A percentile compares a stretch with the other conserved stretches of the same genome.
phyloP scores from a whole-genome alignment of 2,888 invertebrate species.

The Ectemnius lituratus region DNA sequence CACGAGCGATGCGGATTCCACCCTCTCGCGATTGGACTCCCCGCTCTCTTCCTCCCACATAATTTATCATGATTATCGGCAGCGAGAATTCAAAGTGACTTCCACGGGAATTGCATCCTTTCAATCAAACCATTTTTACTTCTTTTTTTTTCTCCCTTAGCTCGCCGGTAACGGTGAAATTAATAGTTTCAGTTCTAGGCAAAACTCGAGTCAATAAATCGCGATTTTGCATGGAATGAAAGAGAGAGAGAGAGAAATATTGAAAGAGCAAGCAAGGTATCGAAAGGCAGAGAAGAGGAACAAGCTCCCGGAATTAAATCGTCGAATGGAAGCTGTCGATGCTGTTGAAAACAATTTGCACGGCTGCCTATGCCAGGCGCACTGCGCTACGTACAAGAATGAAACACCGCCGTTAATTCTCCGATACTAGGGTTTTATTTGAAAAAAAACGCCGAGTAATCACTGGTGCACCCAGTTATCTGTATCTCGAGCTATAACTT shows the following conservation, averaged over 20 bases:
- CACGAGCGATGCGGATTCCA: background rate
- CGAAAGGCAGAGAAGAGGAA: too few species aligned
- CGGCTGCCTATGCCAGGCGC: conserved; percentile 19
- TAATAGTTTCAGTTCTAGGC: too few species aligned
- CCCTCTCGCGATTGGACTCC: too few species aligned
- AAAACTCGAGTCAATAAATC: conserved; percentile 16
- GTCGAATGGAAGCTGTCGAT: conserved; percentile 4
- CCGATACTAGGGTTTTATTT: conserved; percentile 1
- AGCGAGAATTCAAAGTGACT: background rate
- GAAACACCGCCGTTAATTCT: background rate
- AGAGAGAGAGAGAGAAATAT: background rate
- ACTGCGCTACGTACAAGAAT: conserved; percentile 4
- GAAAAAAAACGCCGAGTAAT: background rate
- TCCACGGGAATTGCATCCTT: background rate
- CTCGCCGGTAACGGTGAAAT: too few species aligned
- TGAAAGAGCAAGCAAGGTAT: too few species aligned
- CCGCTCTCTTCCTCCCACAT: too few species aligned
- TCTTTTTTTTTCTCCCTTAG: too few species aligned
- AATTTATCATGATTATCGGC: background rate
- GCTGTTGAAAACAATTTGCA: conserved; percentile 15
- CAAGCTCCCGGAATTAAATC: background rate
- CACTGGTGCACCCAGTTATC: background rate
- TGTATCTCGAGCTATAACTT: background rate
- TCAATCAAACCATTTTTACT: too few species aligned
- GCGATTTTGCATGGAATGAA: background rate